Base-by-base conservation (phyloP, 2,888 invertebrate genomes). In the Cosmia trapezina region DNA sequence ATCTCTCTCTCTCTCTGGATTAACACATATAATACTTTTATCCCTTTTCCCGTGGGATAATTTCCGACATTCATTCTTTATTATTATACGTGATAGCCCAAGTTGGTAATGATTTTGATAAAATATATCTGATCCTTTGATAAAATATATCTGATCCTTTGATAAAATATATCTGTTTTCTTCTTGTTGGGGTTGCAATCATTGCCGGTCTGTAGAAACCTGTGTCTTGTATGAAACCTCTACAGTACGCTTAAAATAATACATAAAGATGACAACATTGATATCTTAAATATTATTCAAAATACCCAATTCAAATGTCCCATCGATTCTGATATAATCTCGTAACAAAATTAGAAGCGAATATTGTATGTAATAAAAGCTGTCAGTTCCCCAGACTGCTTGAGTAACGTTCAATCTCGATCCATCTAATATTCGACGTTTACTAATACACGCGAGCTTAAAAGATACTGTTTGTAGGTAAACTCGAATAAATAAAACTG, bases 321-420 rank as follows among this genome's bases (percentile, higher is more conserved):
- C n/a, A 76, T 70, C 53, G 45, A 74, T 62, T 76, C 53, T 61
- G 59, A 60, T 56, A 59, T 73, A 67, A 81, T 68, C 72, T 60
- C 62, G 49, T 47, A 76, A 69, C 68, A 5, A 78, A 73, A 76
- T 84, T 81, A 84, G 65, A 76, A 70, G 72, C 70, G 54, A 81
- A 76, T 73, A 70, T 81, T 62, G 53, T 84, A 70, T 71, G 70
- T 83, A 74, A 80, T 71, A 83, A 83, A 72, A 77, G 45, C 82
- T 74, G 84, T 77, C 71, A 81, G 70, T 51, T 62, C 47, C 49
- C 72, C n/a, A 73, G 64, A 59, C 68, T 84, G 54, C 79, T 81
- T 62, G 70, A 70, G 60, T 64, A 79, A 73, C 79, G 83, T 74
- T 82, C 83, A 82, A 84, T 84, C 85, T 78, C 68, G 73, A 82